These are phyloP conservation scores for Chloroceryle amazona DNA, from an alignment of 2,797 vertebrate species.

Conservation along the genomic window DNA sequence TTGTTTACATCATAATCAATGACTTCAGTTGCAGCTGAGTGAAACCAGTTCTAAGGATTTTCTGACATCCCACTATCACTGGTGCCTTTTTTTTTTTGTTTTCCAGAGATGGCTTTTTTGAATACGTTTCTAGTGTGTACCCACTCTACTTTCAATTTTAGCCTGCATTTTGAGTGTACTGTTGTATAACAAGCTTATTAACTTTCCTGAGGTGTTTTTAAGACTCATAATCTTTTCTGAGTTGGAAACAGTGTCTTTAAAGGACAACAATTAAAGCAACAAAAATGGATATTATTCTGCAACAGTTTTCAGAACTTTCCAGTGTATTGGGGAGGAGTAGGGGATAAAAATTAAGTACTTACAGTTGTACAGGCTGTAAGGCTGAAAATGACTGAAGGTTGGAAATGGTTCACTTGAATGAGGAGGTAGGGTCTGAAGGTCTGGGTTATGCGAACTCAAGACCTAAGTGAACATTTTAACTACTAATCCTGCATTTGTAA, in stretches of 20 bases:
- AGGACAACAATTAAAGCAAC: neutral
- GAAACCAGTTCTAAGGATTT: neutral
- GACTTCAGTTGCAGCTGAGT: neutral
- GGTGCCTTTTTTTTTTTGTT: neutral
- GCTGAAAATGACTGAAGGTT: neutral
- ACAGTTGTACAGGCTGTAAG: neutral
- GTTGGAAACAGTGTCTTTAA: neutral
- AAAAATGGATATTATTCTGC: neutral
- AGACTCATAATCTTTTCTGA: neutral
- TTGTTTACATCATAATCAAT: neutral
- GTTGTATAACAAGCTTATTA: neutral
- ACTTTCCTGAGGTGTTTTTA: neutral
- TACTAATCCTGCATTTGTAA: neutral
- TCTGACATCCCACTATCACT: neutral
- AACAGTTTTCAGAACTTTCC: neutral
- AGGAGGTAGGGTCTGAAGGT: neutral
- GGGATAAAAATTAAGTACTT: neutral
- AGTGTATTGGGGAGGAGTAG: neutral
- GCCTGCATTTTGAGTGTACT: neutral
- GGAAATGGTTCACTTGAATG: neutral
- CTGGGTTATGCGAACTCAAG: accelerated
- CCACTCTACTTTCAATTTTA: neutral
- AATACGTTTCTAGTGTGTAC: neutral
- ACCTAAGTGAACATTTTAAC: neutral
- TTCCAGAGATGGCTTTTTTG: neutral